Evolutionary conservation across 2,797 vertebrate species (phyloP), one percentile per base, ranked within the genome.

Genomic region (Myotis planiceps): DNA sequence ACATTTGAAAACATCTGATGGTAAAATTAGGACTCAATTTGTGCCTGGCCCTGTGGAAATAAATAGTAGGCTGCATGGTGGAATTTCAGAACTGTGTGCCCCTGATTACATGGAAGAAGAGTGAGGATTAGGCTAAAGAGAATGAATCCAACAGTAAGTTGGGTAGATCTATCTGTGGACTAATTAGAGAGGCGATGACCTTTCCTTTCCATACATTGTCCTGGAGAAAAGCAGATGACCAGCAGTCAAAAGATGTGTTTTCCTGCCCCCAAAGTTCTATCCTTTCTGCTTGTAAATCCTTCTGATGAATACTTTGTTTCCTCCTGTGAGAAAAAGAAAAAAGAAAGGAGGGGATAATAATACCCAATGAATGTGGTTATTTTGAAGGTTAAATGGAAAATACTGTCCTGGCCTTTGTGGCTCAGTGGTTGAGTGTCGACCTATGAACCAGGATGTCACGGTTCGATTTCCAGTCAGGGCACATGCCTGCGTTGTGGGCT

Each of bases 221-320:
- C 53, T 65, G 21, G 68, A 75, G 76, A 66, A 84, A 80, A 84
- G 34, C 49, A 60, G 39, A 91, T 49, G 29, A 37, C 29, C 55
- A 32, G 10, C 42, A 55, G 27, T 81, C 23, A 66, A 37, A 76
- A 71, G 65, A 42, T 71, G 13, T 47, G 58, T 78, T 66, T 88
- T 65, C n/a, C 63, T n/a, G 7, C 37, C 55, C 55, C 79, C 13
- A 2, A 18, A 18, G 37, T 74, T 93, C 75, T 92, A 10, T 51
- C 16, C 29, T 78, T 78, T 89, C 23, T 74, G 32, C 23, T 45
- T 8, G 12, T 55, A 68, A 72, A 79, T 60, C 39, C 58, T 92
- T 88, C 19, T 49, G 14, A 39, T 94, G 79, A 95, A 76, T 53
- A 60, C 39, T 37, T 39, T 81, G 23, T 92, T 92, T 96, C 65